Evolutionary conservation across 2,113 vertebrate species (phyloP).

Genomic region (Chaetorhynchus papuensis): DNA sequence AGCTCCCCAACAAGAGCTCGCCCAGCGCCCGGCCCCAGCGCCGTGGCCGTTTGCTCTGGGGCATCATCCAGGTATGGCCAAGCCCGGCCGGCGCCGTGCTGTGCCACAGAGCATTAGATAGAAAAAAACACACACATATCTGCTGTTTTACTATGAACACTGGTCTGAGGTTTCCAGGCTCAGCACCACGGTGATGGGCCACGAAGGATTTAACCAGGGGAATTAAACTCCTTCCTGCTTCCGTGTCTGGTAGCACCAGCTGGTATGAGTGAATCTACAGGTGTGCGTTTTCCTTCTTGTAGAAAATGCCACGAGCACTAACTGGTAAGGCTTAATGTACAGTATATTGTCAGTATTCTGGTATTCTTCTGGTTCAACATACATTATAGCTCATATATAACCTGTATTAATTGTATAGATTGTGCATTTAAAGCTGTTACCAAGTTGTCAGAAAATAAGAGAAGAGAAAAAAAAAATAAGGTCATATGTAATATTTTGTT

Average conservation of each 20-base stretch:
- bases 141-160: slow-evolving; percentile 62
- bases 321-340: slow-evolving; percentile 86
- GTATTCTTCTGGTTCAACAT: slow-evolving; percentile 88
- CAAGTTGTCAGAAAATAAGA: slow-evolving; percentile 89
- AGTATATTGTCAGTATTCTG: slow-evolving; percentile 96
- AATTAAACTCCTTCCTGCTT: slow-evolving; percentile 53
- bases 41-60: slow-evolving; percentile 22
- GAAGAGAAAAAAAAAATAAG: slow-evolving; percentile 84
- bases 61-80: neutral
- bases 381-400: slow-evolving; percentile 96
- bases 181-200: slow-evolving; percentile 55
- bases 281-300: slow-evolving; percentile 76
- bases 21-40: slow-evolving; percentile 45
- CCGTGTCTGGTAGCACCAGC: slow-evolving; percentile 65
- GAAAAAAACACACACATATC: slow-evolving; percentile 29
- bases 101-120: slow-evolving; percentile 39
- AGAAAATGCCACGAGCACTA: slow-evolving; percentile 74
- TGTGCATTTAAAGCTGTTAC: slow-evolving; percentile 93
- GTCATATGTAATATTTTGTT: slow-evolving; percentile 98
- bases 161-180: slow-evolving; percentile 67
- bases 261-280: slow-evolving; percentile 73
- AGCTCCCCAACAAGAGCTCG: slow-evolving; percentile 35
- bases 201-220: slow-evolving; percentile 39
- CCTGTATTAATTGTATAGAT: slow-evolving; percentile 99
- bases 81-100: neutral